Conservation (phyloP, 2,797 vertebrate genomes). For the Etheostoma nigrum region DNA sequence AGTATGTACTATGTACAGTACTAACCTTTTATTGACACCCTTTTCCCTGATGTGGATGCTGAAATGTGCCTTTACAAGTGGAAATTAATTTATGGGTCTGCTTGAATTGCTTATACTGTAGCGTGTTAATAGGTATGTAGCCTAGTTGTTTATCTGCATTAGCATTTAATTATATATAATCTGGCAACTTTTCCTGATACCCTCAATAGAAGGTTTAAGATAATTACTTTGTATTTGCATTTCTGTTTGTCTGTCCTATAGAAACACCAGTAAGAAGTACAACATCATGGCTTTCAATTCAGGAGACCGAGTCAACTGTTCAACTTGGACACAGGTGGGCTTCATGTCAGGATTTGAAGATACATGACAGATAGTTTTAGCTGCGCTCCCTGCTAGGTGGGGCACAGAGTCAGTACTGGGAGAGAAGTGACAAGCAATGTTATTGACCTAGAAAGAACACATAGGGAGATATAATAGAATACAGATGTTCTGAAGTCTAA, state of each 20-base stretch:
- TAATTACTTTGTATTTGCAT: neutral
- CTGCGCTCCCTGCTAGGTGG: neutral
- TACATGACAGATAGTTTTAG: neutral
- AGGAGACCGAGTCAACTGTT: slow-evolving; percentile 92
- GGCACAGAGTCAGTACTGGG: neutral
- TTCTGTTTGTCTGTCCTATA: slow-evolving; percentile 54
- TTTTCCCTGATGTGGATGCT: neutral
- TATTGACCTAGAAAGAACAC: neutral
- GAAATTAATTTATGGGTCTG: neutral
- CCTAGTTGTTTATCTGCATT: neutral
- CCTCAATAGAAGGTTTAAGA: neutral
- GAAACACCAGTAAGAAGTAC: slow-evolving; percentile 92
- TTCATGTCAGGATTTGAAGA: neutral
- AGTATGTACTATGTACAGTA: no score
- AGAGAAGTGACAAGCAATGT: neutral
- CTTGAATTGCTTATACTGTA: neutral
- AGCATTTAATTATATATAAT: neutral
- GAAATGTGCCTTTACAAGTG: neutral
- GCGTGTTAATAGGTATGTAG: neutral
- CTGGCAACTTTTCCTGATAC: neutral
- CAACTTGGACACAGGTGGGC: slow-evolving; percentile 92
- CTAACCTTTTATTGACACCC: neutral
- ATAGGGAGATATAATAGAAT: neutral
- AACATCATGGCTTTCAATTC: slow-evolving; percentile 95
- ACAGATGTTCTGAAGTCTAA: neutral